A percentile compares a stretch with the other conserved stretches of the same genome.
These are phyloP conservation scores for Tenodera sinensis DNA, from an alignment of 2,888 invertebrate genomes.

Conservation along the genomic window DNA sequence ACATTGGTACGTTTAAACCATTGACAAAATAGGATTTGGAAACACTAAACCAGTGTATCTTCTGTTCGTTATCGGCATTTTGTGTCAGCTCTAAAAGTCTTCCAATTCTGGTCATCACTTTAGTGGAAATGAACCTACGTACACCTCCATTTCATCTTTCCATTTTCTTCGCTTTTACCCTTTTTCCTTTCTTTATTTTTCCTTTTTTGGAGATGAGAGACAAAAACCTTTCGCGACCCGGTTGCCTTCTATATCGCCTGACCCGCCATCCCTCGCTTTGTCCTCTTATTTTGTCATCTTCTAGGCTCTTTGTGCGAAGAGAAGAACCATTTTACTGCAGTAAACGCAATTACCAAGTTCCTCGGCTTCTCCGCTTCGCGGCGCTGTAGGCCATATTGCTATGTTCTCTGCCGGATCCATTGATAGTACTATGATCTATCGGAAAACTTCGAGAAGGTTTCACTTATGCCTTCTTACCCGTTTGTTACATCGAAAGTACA, in stretches of 20 bases:
- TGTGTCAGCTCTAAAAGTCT: not conserved
- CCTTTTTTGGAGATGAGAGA: not conserved
- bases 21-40: not conserved
- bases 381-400: not conserved
- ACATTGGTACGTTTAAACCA: not conserved
- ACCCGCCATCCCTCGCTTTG: not conserved
- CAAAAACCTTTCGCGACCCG: not conserved
- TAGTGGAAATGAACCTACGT: not conserved
- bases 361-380: not conserved
- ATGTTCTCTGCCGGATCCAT: not conserved
- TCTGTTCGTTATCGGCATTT: not conserved
- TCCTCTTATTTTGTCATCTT: not conserved
- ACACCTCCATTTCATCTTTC: not conserved
- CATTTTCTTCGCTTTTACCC: not conserved
- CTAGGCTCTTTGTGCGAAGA: not conserved
- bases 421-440: no score
- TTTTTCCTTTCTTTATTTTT: not conserved
- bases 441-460: no score
- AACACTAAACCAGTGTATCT: not conserved
- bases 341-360: conserved; percentile 3
- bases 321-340: conserved; percentile 12
- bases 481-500: no score
- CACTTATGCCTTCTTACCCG: no score
- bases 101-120: not conserved
- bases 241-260: not conserved